These are phyloP conservation scores for Gastracanthus pulcherrimus DNA, from an alignment of 2,888 invertebrate genomes.

Conservation along the genomic window DNA sequence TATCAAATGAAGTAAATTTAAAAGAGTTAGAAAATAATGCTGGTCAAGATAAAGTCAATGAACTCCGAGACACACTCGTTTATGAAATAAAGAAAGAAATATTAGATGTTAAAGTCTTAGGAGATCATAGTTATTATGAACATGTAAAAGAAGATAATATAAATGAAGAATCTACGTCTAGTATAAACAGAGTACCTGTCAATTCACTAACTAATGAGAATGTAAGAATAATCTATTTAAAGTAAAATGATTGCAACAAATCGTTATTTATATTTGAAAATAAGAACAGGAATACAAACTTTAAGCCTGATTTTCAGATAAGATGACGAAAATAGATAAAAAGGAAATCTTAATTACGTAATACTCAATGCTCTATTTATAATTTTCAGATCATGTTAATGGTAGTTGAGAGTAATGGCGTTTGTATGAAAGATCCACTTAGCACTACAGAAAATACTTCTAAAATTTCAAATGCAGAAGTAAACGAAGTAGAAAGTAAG, in stretches of 20 bases:
- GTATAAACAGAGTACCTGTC: slow-evolving; percentile 60
- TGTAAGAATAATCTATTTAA: slow-evolving; percentile 62
- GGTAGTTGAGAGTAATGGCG: slow-evolving; percentile 73
- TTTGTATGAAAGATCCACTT: slow-evolving; percentile 72
- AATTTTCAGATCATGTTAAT: slow-evolving; percentile 74
- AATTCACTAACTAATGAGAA: slow-evolving; percentile 68
- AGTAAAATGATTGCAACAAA: background rate
- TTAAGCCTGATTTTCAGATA: slow-evolving; percentile 55
- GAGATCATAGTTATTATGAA: slow-evolving; percentile 74
- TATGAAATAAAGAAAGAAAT: slow-evolving; percentile 59
- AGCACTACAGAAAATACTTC: slow-evolving; percentile 58
- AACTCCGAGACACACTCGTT: slow-evolving; percentile 55
- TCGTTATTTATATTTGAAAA: slow-evolving; percentile 25
- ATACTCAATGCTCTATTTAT: slow-evolving; percentile 58
- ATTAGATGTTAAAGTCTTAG: slow-evolving; percentile 67
- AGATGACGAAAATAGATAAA: slow-evolving; percentile 28
- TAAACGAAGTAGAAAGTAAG: slow-evolving; percentile 53
- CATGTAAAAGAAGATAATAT: slow-evolving; percentile 65
- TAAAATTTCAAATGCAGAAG: slow-evolving; percentile 24
- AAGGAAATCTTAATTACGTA: slow-evolving; percentile 57
- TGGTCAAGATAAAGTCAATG: slow-evolving; percentile 61
- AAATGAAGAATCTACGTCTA: slow-evolving; percentile 58
- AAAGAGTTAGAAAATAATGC: slow-evolving; percentile 69
- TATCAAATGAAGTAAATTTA: slow-evolving; percentile 69
- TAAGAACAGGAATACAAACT: background rate